Evolutionary conservation across 2,113 vertebrate species (phyloP), one percentile per base, ranked within the genome.

Genomic region (Anseranas semipalmata): DNA sequence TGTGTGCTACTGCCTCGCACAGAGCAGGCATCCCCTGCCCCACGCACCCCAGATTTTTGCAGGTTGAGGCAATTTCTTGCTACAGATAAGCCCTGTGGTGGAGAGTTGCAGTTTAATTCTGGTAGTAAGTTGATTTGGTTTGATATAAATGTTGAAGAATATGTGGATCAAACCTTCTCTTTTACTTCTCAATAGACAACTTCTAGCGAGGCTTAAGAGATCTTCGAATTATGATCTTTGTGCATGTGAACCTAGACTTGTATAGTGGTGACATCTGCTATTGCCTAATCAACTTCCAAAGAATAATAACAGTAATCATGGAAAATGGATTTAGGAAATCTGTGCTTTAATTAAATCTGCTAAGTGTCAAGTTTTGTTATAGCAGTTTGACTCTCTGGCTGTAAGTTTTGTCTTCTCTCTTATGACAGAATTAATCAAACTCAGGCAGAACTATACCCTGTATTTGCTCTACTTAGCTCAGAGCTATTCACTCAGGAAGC

Each of bases 261-360:
- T 84, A 43, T 56, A 86, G 90, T 87, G 91, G 35, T 97, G 87
- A 93, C 85, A 96, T 97, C 84, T 97, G 79, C 87, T 97, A 78
- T 87, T 96, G 89, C 90, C 89, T 97, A 93, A 96, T 96, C 81
- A 94, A 21, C 66, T 95, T 91, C 71, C 85, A 71, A 87, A 81
- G 53, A 98, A 95, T 78, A 97, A 85, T 48, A 97, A 41, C 88
- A 95, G 74, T 95, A 96, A 97, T 97, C 21, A 86, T 35, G 84
- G 84, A 90, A 97, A 97, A 95, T 91, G 59, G 86, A 95, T 97
- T 97, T 97, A 85, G 62, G 88, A 96, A 97, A 90, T 85, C 77
- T 93, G 41, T 88, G 37, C 77, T 96, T 96, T 95, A 93, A 96
- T 97, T 96, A 95, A 95, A 85, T 97, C 94, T 96, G 48, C 94